Evolutionary conservation across 2,888 invertebrate genomes (phyloP), one percentile per base, ranked within the genome.

Genomic region (Campopleginae sp.): DNA sequence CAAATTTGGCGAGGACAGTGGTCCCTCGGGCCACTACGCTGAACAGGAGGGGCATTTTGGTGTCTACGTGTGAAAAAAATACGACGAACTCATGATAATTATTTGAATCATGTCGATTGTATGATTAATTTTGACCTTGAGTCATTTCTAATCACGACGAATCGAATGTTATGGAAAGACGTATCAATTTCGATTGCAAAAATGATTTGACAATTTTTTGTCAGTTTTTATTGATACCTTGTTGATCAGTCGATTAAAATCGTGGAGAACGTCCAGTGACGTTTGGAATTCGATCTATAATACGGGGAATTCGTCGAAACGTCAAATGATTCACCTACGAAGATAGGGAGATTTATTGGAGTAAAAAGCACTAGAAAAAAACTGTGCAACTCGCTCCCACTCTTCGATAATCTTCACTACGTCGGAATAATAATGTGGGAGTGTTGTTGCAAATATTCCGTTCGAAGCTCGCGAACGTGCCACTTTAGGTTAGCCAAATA

Each of bases 1-100:
- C 98, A 95, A 97, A 97, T 94, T 98, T 98, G 4, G 98, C 97
- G 75, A 99, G 95, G 72, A 99, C 96, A 0, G 97, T 97, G 63
- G 96, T 96, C 80, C 98, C 98, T 86, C 98, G 95, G 19, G 98
- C 96, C 87, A 99, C 96, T 44, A 98, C 97, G 92, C 98, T 97
- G 94, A 98, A 99, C 87, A 99, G 94, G 90, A 99, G 96, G 82
- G 98, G 98, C 99, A 99, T 99, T 61, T 58, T 88, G 81, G 48
- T 61, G 66, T 23, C 90, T 91, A 85, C 19, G 76, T 46, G 38
- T 51, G n/a, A 51, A 70, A n/a, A 38, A 27, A 58, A 33, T 33
- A 58, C 54, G 7, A 78, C 31, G 14, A n/a, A 8, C 3, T 6
- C 2, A 10, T 1, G 0, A 42, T 17, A 31, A 58, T 78, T 58